Conservation (phyloP, 2,797 vertebrate genomes). For the Sparidentex hasta region DNA sequence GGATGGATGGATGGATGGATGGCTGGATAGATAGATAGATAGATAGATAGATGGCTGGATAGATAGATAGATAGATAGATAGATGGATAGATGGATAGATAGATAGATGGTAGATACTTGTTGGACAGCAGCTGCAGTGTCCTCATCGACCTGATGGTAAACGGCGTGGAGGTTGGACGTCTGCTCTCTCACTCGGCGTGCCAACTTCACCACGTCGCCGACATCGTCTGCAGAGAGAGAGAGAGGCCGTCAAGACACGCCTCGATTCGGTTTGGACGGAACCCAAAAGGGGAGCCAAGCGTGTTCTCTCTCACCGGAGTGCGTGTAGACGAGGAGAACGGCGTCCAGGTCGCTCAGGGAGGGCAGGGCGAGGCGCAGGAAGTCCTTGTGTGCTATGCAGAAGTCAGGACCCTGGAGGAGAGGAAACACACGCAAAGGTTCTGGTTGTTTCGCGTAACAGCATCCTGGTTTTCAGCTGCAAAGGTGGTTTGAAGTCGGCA, state of each 20-base stretch:
- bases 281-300: not conserved
- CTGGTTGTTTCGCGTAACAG: no score
- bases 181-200: constrained; percentile 78
- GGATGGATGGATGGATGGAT: no score
- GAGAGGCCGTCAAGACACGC: not conserved
- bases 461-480: no score
- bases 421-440: not conserved
- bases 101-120: constrained; percentile 35
- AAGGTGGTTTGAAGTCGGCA: not conserved
- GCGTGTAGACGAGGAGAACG: constrained; percentile 85
- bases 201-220: constrained; percentile 75
- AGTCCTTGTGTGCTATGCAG: constrained; percentile 83
- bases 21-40: no score
- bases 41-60: not conserved
- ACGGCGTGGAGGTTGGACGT: constrained; percentile 82
- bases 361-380: constrained; percentile 80
- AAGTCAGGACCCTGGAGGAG: constrained; percentile 81
- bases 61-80: not conserved
- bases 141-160: constrained; percentile 74
- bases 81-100: not conserved
- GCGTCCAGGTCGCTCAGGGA: constrained; percentile 79
- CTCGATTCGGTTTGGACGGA: constrained; percentile 50
- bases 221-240: constrained; percentile 76
- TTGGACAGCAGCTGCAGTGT: constrained; percentile 60
- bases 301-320: constrained; percentile 52